Evolutionary conservation across 2,888 invertebrate species (phyloP), one percentile per base, ranked within the genome.

Genomic region (Timema cristinae): DNA sequence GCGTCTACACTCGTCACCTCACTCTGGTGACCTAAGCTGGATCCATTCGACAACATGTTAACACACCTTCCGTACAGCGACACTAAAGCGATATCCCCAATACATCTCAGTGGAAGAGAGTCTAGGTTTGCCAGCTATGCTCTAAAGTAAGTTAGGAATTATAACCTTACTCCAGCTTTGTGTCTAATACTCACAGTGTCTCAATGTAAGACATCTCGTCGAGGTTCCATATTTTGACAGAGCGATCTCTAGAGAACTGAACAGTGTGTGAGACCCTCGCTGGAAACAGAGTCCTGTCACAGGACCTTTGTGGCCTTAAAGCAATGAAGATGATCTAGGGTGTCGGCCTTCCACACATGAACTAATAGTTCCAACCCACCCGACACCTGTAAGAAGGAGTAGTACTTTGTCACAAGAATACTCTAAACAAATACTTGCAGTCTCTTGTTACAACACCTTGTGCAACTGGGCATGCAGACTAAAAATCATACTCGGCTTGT

Each of bases 191-290:
- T 63, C 48, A 63, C 86, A 98, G 84, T 70, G 95, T 94, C 84
- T 98, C 98, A 10, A 97, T 92, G 82, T 97, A 98, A 2, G 93
- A 91, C 94, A 97, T 93, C 82, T 98, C 97, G 84, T 95, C 94
- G 71, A 98, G 84, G 76, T 94, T 94, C 98, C 98, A 99, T 72
- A 75, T 67, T 70, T 75, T 75, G 9, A 79, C 76, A 61, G 82
- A 80, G 71, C 82, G 78, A 77, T 87, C 86, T 71, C 80, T 78
- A 7, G 85, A 84, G 63, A 80, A 72, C 75, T 93, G 91, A 80
- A 98, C 73, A 98, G 84, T 70, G 92, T 91, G 82, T 95, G 94
- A 5, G 93, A 90, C 76, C 91, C 91, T 80, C 88, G 91, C 78
- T 95, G 90, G 82, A 98, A 96, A 13, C 90, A 90, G 69, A 98